These are phyloP conservation scores for Protonibea diacanthus DNA, from an alignment of 2,797 vertebrate genomes.

Conservation along the genomic window DNA sequence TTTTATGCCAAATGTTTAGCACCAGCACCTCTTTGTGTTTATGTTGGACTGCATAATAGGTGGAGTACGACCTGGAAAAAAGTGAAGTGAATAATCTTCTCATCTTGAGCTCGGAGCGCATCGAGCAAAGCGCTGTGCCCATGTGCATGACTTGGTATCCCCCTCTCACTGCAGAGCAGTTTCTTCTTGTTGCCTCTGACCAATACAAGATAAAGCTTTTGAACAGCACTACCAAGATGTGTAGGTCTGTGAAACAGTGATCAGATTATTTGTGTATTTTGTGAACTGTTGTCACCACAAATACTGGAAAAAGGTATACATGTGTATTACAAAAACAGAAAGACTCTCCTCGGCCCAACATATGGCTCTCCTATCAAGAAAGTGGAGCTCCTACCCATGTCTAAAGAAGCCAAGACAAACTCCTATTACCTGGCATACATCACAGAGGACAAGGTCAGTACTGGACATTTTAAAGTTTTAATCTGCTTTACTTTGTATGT, in stretches of 20 bases:
- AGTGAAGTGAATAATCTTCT: constrained; percentile 83
- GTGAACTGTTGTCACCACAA: not conserved
- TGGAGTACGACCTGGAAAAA: constrained; percentile 92
- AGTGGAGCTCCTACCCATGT: constrained; percentile 84
- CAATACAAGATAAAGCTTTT: constrained; percentile 95
- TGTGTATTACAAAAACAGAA: constrained; percentile 81
- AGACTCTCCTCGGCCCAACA: constrained; percentile 89
- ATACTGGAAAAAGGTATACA: not conserved
- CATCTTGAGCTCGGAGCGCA: constrained; percentile 82
- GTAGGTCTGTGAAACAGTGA: constrained; percentile 86
- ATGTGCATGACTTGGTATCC: constrained; percentile 94
- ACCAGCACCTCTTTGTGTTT: constrained; percentile 16
- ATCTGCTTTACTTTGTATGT: not conserved
- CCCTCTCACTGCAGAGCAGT: constrained; percentile 88
- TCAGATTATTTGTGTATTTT: not conserved
- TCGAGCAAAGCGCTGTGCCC: constrained; percentile 90
- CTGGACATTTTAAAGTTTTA: constrained; percentile 9
- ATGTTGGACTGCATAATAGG: constrained; percentile 75
- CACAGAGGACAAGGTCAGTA: constrained; percentile 91
- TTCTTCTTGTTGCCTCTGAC: constrained; percentile 90
- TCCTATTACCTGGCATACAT: constrained; percentile 89
- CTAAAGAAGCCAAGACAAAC: constrained; percentile 54
- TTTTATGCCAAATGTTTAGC: not conserved
- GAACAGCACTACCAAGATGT: constrained; percentile 92
- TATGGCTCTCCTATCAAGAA: constrained; percentile 91